These are phyloP conservation scores for Microtus ochrogaster DNA, from an alignment of 2,113 vertebrate species.

Conservation along the genomic window DNA sequence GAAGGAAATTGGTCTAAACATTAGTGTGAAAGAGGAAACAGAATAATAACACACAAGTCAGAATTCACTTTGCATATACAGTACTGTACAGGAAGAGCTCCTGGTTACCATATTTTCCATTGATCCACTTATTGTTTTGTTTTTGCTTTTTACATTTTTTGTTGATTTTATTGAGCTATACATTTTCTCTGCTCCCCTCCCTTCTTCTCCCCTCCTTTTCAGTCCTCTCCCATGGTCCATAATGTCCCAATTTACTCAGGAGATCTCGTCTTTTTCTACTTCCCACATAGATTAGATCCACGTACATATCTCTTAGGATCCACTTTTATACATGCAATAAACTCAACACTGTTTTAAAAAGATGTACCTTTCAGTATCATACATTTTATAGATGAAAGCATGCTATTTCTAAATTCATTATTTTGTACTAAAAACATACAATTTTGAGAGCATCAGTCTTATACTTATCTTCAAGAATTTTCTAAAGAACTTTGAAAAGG, in stretches of 20 bases:
- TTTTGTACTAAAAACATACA: neutral
- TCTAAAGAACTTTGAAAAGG: neutral
- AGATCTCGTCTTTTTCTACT: too few species aligned
- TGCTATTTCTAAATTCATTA: neutral
- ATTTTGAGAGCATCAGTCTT: neutral
- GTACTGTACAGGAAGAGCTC: neutral
- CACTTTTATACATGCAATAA: neutral
- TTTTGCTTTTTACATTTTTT: too few species aligned
- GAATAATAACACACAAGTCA: neutral
- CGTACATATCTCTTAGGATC: too few species aligned
- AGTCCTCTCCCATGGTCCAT: too few species aligned
- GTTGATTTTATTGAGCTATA: too few species aligned
- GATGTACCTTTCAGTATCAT: neutral
- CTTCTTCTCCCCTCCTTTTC: too few species aligned
- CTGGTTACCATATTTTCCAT: neutral
- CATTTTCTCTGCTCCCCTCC: too few species aligned
- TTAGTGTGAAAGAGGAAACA: neutral
- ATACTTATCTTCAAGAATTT: neutral
- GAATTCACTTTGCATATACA: neutral
- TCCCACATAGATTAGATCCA: too few species aligned
- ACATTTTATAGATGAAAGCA: neutral
- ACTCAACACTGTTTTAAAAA: neutral
- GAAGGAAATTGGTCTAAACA: neutral
- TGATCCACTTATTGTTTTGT: neutral
- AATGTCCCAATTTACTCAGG: too few species aligned